Evolutionary conservation across 2,797 vertebrate genomes (phyloP), one percentile per base, ranked within the genome.

Genomic region (Danio choprae): DNA sequence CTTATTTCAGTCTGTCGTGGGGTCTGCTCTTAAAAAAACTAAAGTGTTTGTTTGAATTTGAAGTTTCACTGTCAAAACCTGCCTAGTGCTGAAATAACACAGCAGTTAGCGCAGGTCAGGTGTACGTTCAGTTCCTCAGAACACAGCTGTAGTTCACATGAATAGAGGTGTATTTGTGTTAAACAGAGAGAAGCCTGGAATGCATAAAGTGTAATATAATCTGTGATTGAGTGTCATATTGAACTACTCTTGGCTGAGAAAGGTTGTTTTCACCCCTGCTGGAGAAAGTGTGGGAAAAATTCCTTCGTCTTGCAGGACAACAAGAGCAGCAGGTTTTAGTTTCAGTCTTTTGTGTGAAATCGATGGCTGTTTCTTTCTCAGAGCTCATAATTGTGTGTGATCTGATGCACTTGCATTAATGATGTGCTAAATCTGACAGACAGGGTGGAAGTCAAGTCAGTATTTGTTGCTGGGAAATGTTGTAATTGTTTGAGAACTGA

Each of bases 241-340:
- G 53, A 59, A 43, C 43, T 74, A 18, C 20, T 81, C 64, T 75
- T 75, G 58, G 11, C 18, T 22, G 50, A 50, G 59, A 77, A 68
- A 29, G 59, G 59, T 55, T n/a, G 59, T 62, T 72, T 69, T 69
- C 18, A 65, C 62, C 29, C 46, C 48, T 68, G 68, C 48, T 70
- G 75, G 20, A 74, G 51, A 46, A 67, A 40, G 60, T 67, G 69
- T 63, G 63, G 43, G 40, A 74, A 78, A 85, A 74, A 82, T 62
- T 46, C 70, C 51, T 64, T 55, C 2, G 18, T 48, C 46, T 77
- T 62, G 62, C 41, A 58, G 43, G 44, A 59, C 48, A 65, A 77
- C 69, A 77, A 83, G 73, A 50, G 65, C 64, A 67, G 59, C 44
- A 38, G 74, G 63, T 40, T 53, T 79, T 62, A 56, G 77, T 84